A percentile compares a stretch with the other conserved stretches of the same genome.
Conservation (phyloP, 2,797 vertebrate species). For the Cossypha polioptera region DNA sequence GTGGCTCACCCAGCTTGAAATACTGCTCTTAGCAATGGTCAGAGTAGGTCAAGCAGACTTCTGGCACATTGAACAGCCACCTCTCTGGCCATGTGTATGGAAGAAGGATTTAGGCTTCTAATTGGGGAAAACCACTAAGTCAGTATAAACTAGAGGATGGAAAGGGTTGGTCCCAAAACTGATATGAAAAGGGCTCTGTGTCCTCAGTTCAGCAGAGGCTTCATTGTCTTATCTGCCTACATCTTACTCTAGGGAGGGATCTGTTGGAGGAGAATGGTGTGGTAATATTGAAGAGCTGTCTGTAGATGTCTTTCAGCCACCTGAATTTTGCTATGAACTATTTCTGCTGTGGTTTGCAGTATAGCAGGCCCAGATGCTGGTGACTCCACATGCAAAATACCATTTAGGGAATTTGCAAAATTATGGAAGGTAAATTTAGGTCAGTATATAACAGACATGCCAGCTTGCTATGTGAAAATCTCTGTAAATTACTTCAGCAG, state of each 20-base stretch:
- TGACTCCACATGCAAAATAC: neutral
- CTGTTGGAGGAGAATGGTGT: neutral
- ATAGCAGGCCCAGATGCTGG: neutral
- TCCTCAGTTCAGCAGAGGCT: neutral
- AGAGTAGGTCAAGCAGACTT: neutral
- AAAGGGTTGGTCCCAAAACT: neutral
- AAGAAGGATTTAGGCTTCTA: neutral
- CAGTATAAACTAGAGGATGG: neutral
- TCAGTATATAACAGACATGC: neutral
- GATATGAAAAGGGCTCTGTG: neutral
- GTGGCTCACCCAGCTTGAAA: neutral
- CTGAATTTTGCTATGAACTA: neutral
- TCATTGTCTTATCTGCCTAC: neutral
- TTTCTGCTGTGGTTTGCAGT: neutral
- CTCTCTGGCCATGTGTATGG: neutral
- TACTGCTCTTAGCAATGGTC: neutral
- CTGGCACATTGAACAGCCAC: neutral
- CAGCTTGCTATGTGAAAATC: slow-evolving; percentile 43
- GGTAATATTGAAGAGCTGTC: neutral
- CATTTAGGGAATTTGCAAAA: neutral
- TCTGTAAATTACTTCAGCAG: neutral
- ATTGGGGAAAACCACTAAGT: neutral
- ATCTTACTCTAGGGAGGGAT: neutral
- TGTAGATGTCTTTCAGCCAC: neutral
- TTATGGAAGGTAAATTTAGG: slow-evolving; percentile 9